Conservation (phyloP, 2,113 vertebrate genomes). For the Miniopterus natalensis region DNA sequence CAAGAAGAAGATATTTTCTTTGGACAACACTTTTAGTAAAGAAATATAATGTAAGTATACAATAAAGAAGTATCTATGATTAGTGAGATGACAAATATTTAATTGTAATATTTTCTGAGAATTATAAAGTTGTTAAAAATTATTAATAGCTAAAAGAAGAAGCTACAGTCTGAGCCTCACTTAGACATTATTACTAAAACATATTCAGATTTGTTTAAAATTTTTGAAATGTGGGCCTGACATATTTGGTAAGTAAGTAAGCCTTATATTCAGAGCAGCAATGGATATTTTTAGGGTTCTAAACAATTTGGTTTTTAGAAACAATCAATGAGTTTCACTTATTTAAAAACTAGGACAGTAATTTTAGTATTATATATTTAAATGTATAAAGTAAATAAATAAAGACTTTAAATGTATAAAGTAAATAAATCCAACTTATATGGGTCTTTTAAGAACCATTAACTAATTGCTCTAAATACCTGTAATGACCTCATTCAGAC, state of each 20-base stretch:
- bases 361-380: conserved; percentile 53
- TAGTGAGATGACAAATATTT: background rate
- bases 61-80: conserved; percentile 13
- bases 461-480: conserved; percentile 76
- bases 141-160: background rate
- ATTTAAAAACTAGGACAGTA: conserved; percentile 57
- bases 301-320: conserved; percentile 36
- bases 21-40: background rate
- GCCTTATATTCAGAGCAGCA: conserved; percentile 12
- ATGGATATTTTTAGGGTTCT: background rate
- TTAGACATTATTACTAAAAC: background rate
- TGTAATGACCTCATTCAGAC: conserved; percentile 69
- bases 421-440: conserved; percentile 64
- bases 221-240: background rate
- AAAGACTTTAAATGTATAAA: conserved; percentile 33
- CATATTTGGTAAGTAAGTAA: conserved; percentile 27
- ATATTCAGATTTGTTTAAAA: conserved; percentile 35
- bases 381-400: conserved; percentile 64
- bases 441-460: conserved; percentile 61
- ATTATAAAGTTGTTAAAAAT: conserved; percentile 48
- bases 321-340: conserved; percentile 46
- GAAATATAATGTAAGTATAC: background rate
- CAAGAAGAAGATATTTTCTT: conserved; percentile 35
- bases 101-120: conserved; percentile 3
- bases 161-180: background rate